Evolutionary conservation across 2,797 vertebrate genomes (phyloP).

Genomic region (Phoebastria nigripes): DNA sequence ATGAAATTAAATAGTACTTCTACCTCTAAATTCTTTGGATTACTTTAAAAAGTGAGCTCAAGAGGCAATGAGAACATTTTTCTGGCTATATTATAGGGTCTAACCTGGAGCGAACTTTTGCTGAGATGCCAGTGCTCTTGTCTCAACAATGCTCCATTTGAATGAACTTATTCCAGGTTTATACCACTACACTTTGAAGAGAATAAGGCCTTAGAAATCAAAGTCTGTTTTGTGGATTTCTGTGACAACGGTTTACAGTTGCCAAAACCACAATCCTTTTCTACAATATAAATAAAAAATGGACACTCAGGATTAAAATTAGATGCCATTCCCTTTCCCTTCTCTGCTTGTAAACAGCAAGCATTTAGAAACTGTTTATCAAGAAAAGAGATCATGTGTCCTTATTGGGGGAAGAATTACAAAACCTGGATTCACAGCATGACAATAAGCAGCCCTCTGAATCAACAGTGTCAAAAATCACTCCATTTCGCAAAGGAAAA

Average conservation of each 20-base stretch:
- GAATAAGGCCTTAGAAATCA: neutral
- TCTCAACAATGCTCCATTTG: neutral
- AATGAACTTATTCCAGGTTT: neutral
- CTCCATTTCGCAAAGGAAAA: accelerated
- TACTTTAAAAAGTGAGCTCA: neutral
- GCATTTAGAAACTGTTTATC: neutral
- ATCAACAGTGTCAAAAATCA: neutral
- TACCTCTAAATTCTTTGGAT: neutral
- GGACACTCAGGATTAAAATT: neutral
- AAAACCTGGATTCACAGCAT: neutral
- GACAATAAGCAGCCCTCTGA: neutral
- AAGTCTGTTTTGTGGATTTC: neutral
- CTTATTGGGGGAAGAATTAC: neutral
- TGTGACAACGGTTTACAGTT: neutral
- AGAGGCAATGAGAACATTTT: neutral
- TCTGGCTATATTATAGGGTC: neutral
- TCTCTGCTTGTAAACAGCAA: neutral
- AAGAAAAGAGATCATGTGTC: neutral
- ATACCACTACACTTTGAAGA: neutral
- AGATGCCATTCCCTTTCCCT: neutral
- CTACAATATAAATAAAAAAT: neutral
- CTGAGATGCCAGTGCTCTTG: neutral
- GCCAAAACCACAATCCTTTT: neutral
- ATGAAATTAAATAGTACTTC: neutral
- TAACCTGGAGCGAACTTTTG: neutral